Conservation (phyloP, 2,113 vertebrate genomes). For the Irena cyanogastra region DNA sequence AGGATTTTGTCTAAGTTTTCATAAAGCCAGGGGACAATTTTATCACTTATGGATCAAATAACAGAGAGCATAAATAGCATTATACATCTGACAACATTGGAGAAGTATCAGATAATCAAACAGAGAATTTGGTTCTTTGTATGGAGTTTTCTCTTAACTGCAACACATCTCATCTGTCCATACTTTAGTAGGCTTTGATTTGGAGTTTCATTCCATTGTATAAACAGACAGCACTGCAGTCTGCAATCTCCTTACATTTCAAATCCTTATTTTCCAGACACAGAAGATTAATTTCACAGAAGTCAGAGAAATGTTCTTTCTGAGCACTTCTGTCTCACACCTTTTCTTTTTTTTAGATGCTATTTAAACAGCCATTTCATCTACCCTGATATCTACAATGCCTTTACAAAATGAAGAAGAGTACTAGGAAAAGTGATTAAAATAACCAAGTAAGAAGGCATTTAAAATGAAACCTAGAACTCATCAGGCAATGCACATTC, state of each 20-base stretch:
- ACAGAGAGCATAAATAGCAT: not conserved
- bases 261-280: not conserved
- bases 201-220: not conserved
- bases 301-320: not conserved
- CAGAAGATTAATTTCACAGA: not conserved
- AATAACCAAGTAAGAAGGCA: not conserved
- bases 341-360: not conserved
- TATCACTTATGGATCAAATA: not conserved
- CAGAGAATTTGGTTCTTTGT: not conserved
- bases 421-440: not conserved
- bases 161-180: not conserved
- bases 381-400: not conserved
- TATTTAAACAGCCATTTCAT: not conserved
- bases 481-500: not conserved
- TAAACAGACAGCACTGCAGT: not conserved
- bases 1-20: not conserved
- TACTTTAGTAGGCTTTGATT: not conserved
- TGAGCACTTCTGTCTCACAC: not conserved
- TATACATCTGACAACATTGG: not conserved
- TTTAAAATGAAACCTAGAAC: not conserved
- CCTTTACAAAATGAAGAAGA: not conserved
- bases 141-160: not conserved
- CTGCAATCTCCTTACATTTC: not conserved
- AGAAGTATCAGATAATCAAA: not conserved
- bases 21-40: not conserved